These are phyloP conservation scores for Mimas tiliae DNA, from an alignment of 2,888 invertebrate genomes.

Conservation along the genomic window DNA sequence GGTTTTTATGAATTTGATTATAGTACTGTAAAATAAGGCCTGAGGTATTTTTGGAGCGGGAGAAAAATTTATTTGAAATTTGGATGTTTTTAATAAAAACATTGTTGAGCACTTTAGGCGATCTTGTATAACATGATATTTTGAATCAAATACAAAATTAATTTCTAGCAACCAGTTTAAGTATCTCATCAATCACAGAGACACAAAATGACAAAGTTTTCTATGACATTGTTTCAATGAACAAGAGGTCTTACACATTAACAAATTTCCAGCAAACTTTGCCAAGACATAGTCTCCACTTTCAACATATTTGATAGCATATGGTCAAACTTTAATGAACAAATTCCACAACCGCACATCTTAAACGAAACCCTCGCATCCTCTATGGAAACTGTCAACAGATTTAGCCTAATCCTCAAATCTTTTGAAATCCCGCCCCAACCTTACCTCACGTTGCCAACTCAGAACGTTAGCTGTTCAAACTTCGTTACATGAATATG, in stretches of 20 bases:
- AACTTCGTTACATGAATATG: constrained; percentile 26
- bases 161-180: too few species aligned
- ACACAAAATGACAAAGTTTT: too few species aligned
- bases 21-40: too few species aligned
- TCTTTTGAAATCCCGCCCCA: constrained; percentile 19
- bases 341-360: constrained; percentile 1
- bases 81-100: too few species aligned
- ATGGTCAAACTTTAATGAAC: constrained; percentile 8
- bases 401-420: constrained; percentile 22
- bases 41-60: too few species aligned
- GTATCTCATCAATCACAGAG: too few species aligned
- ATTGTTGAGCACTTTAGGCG: too few species aligned
- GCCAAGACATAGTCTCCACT: not conserved
- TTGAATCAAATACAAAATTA: too few species aligned
- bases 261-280: not conserved
- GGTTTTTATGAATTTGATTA: not conserved
- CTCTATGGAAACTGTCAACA: constrained; percentile 18
- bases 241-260: not conserved
- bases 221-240: not conserved
- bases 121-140: too few species aligned
- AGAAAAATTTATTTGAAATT: too few species aligned
- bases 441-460: constrained; percentile 7
- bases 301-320: not conserved
- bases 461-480: constrained; percentile 23
- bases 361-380: not conserved